Percentiles rank a stretch among this genome's conserved stretches.
These are phyloP conservation scores for Florisuga fusca DNA, from an alignment of 2,797 vertebrate genomes.

Conservation along the genomic window DNA sequence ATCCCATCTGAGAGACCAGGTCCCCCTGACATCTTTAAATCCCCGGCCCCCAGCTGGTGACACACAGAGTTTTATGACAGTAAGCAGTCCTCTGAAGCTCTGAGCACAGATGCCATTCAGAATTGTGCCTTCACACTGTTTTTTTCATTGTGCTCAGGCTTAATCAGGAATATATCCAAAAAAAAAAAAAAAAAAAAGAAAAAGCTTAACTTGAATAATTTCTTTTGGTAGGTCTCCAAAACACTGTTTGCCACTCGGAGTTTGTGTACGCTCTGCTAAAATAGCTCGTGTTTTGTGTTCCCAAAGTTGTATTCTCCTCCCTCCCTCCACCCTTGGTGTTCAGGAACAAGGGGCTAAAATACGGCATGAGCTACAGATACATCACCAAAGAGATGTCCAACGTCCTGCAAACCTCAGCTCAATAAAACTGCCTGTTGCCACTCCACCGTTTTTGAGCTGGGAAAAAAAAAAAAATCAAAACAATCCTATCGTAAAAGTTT, in stretches of 20 bases:
- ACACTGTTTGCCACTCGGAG: conserved; percentile 80
- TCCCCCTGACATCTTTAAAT: conserved; percentile 87
- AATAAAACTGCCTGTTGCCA: background rate
- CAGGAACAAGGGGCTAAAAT: conserved; percentile 57
- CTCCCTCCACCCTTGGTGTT: conserved; percentile 1
- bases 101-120: conserved; percentile 89
- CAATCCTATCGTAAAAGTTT: background rate
- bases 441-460: background rate
- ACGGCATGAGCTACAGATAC: conserved; percentile 58
- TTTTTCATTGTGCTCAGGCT: conserved; percentile 86
- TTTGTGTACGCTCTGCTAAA: conserved; percentile 80
- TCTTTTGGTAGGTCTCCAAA: conserved; percentile 84
- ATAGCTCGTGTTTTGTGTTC: conserved; percentile 74
- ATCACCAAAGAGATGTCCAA: conserved; percentile 36
- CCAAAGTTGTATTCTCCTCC: conserved; percentile 69
- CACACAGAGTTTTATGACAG: conserved; percentile 90
- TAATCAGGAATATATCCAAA: conserved; percentile 87
- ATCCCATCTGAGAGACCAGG: conserved; percentile 93
- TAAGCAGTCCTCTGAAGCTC: conserved; percentile 87
- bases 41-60: conserved; percentile 90
- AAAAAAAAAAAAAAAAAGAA: background rate
- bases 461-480: background rate
- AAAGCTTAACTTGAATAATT: conserved; percentile 82
- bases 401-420: conserved; percentile 1
- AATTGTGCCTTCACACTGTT: conserved; percentile 88